phyloP scores from a whole-genome alignment of 2,888 invertebrate species.

The Sicus ferrugineus region DNA sequence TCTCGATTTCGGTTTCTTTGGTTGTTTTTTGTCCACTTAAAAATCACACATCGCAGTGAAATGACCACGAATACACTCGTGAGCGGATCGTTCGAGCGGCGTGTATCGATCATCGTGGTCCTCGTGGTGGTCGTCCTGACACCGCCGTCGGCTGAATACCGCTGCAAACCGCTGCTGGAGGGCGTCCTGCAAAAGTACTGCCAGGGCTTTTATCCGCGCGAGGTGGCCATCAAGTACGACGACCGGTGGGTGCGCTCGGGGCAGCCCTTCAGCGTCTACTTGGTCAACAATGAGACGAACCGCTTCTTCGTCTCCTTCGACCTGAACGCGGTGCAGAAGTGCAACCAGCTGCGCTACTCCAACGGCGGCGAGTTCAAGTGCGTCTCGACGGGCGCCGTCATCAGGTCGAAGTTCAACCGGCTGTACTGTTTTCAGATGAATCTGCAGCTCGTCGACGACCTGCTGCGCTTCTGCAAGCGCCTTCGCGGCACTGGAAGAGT shows the following conservation, averaged over 20 bases:
- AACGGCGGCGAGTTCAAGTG: background rate
- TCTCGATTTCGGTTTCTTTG: too few relatives aligned
- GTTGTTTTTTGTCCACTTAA: too few relatives aligned
- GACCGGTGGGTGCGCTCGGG: background rate
- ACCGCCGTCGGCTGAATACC: background rate
- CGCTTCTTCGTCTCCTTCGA: background rate
- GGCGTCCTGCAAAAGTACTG: background rate
- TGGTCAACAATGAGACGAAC: conserved; percentile 7
- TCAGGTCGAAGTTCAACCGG: background rate
- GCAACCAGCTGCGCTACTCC: background rate
- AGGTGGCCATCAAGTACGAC: background rate
- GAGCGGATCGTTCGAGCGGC: too few relatives aligned
- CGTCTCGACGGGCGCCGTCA: background rate
- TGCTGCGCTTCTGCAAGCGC: background rate
- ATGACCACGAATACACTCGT: too few relatives aligned
- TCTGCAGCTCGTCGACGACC: conserved; percentile 8
- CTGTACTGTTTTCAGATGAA: background rate
- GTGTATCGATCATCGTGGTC: too few relatives aligned
- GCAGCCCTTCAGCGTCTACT: background rate
- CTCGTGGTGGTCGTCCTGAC: too few relatives aligned
- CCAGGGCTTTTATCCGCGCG: background rate
- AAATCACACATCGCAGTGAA: too few relatives aligned
- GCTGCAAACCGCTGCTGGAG: background rate
- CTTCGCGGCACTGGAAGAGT: background rate
- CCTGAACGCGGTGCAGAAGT: background rate